phyloP scores from a whole-genome alignment of 1,140 invertebrate species.

The Mercenaria mercenaria region DNA sequence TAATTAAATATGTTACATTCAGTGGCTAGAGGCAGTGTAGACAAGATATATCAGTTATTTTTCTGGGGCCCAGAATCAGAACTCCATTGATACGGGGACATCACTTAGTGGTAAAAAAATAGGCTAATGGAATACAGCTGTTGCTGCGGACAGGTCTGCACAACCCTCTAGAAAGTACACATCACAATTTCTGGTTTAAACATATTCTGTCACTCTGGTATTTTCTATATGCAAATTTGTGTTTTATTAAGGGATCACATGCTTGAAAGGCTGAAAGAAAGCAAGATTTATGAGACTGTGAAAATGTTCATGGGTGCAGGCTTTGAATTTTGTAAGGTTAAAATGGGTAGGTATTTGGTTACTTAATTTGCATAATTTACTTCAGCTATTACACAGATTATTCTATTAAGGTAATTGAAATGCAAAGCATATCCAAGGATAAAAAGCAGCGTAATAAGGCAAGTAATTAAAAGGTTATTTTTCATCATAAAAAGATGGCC shows the following conservation, averaged over 20 bases:
- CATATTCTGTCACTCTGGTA: slow-evolving; percentile 1
- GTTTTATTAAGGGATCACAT: slow-evolving; percentile 26
- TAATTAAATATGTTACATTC: not conserved
- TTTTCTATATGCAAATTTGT: slow-evolving; percentile 38
- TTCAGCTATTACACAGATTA: slow-evolving; percentile 10
- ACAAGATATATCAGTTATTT: not conserved
- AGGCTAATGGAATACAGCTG: not conserved
- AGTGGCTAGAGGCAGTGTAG: not conserved
- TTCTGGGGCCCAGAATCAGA: too few species aligned
- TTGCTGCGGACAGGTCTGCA: not conserved
- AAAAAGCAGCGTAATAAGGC: not conserved
- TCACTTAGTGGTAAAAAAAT: too few species aligned
- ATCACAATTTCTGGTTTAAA: not conserved
- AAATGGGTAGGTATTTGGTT: slow-evolving; percentile 9
- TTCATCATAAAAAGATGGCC: not conserved
- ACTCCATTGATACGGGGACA: too few species aligned
- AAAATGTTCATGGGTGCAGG: slow-evolving; percentile 19
- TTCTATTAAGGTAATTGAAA: slow-evolving; percentile 20
- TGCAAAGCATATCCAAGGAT: not conserved
- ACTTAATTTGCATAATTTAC: slow-evolving; percentile 32
- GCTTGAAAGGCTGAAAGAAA: slow-evolving; percentile 27
- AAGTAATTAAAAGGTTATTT: not conserved
- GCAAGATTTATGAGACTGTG: slow-evolving; percentile 15
- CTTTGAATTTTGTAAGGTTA: slow-evolving; percentile 23
- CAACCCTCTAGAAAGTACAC: not conserved